Evolutionary conservation across 2,888 invertebrate genomes (phyloP).

Genomic region (Polymixis flavicincta): DNA sequence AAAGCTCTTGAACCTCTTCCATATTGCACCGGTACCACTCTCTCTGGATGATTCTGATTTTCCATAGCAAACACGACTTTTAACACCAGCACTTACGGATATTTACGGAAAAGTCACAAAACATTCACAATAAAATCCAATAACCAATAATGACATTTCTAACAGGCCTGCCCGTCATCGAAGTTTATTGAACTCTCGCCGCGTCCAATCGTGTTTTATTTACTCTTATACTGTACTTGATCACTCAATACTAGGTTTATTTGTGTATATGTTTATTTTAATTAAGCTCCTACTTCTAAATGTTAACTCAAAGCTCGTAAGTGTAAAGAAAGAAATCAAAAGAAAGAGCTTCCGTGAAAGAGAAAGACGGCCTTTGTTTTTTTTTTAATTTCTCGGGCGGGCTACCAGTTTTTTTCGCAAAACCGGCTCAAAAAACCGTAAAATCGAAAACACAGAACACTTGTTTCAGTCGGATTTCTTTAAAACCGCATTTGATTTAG

Average conservation of each 20-base stretch:
- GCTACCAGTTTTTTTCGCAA: constrained; percentile 22
- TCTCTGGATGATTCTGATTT: constrained; percentile 83
- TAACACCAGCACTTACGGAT: constrained; percentile 60
- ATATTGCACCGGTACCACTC: constrained; percentile 89
- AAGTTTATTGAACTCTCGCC: constrained; percentile 87
- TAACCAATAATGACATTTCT: constrained; percentile 81
- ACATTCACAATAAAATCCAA: constrained; percentile 79
- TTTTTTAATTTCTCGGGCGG: constrained; percentile 57
- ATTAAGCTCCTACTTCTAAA: constrained; percentile 66
- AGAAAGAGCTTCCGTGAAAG: constrained; percentile 72
- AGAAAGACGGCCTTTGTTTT: constrained; percentile 69
- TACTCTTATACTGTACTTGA: constrained; percentile 66
- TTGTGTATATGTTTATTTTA: constrained; percentile 68
- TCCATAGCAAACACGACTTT: constrained; percentile 81
- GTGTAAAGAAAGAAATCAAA: constrained; percentile 73
- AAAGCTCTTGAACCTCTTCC: constrained; percentile 91
- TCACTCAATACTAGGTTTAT: constrained; percentile 70
- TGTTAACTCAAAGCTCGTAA: constrained; percentile 70
- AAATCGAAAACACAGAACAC: neutral
- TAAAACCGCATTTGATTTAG: neutral
- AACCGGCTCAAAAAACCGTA: constrained; percentile 33
- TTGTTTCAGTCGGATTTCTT: neutral
- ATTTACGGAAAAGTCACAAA: constrained; percentile 73
- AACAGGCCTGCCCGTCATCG: constrained; percentile 74
- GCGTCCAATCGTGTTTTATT: constrained; percentile 68